Evolutionary conservation across 2,797 vertebrate species (phyloP), one percentile per base, ranked within the genome.

Genomic region (Hoplostethus mediterraneus): DNA sequence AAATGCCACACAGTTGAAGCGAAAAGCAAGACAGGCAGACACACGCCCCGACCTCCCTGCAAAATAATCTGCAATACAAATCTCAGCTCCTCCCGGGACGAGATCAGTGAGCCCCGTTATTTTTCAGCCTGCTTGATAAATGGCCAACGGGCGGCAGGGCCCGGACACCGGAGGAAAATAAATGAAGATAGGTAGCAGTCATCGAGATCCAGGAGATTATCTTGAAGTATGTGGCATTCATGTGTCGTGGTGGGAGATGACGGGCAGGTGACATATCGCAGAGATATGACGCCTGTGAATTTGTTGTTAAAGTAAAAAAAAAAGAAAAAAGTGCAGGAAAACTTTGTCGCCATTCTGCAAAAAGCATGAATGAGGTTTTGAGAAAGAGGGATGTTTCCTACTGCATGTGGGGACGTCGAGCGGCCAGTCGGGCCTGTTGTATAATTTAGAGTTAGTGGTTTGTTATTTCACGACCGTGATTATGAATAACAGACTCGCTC

Each of bases 401-500:
- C 58, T 42, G 30, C 52, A 7, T 78, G 81, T 21, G 9, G 81
- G 77, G 28, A 80, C 0, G 75, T 72, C 33, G 81, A 87, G 76
- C 76, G 69, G 81, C 80, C 59, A 4, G 71, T 75, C 71, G 67
- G 75, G 64, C 8, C 63, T 63, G 75, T 79, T 88, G 84, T 88
- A 70, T 89, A 83, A 66, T 69, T 73, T 56, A 72, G 38, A 36
- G 30, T 63, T 63, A 77, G 84, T 82, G 71, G 82, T 87, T 91
- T 90, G 91, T 92, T 91, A 81, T 85, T 90, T 67, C 59, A 68
- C 0, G 51, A 58, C 85, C 75, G 80, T 73, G 86, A 86, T 83
- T 85, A 60, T 82, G 79, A 87, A 79, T 79, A 82, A 86, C 78
- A 80, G 79, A 16, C 61, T 74, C 60, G 0, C 61, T 78, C 74